Evolutionary conservation across 2,888 invertebrate genomes (phyloP), one percentile per base, ranked within the genome.

Genomic region (Noctua janthe): DNA sequence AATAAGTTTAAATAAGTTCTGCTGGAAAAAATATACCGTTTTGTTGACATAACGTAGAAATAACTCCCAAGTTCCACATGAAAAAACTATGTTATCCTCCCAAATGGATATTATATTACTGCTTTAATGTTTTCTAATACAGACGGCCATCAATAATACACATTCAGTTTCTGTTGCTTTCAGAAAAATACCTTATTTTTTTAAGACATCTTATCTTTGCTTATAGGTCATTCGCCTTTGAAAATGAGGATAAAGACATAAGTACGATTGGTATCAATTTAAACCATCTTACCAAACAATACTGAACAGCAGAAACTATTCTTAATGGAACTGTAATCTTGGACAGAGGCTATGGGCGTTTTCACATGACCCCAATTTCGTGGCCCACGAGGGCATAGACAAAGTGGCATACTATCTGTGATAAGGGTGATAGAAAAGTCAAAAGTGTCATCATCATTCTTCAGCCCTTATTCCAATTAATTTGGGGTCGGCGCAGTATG

Each of bases 221-320:
- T 51, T n/a, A 49, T 0, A 47, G 73, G 39, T 71, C 56, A 62
- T 67, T 79, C n/a, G 62, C 51, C 51, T 59, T 49, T 49, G 8
- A 66, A 74, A 79, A 74, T 71, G 51, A 29, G 56, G 43, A 17
- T 74, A 17, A 17, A 66, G 3, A 71, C 64, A 70, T 56, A 71
- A 47, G 35, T 20, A 43, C 29, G 59, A 54, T 62, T 66, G 35
- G 23, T 83, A 82, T 82, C 84, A 39, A 59, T 54, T 74, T 39
- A 23, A 59, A 39, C 74, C 47, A 83, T 82, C 79, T 74, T 20
- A 74, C 10, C 35, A 17, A 81, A 74, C 2, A 74, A 20, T 67
- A 23, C 43, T 35, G 6, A 56, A 67, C 17, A 23, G 11, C 66
- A 78, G 13, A 51, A 81, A 80, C 56, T 13, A n/a, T 23, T 80